Conservation (phyloP, 2,888 invertebrate genomes). For the Macrosiphum euphorbiae region DNA sequence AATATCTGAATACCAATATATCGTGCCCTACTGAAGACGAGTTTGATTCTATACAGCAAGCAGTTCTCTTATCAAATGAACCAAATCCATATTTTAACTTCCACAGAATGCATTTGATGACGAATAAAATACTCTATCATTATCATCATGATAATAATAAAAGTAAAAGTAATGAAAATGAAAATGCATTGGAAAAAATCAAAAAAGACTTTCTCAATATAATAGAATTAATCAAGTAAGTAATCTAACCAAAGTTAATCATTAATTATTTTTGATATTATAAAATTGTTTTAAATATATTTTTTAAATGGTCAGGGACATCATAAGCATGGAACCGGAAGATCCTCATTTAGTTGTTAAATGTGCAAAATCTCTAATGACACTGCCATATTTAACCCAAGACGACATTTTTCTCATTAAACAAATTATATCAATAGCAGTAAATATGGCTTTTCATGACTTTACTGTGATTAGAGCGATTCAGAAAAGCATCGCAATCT, state of each 20-base stretch:
- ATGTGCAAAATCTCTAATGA: slow-evolving; percentile 43
- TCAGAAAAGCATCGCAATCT: background rate
- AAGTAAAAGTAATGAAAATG: background rate
- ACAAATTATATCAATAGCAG: slow-evolving; percentile 46
- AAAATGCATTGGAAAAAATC: background rate
- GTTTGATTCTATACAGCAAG: slow-evolving; percentile 50
- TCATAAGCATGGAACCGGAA: slow-evolving; percentile 25
- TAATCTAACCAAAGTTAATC: background rate
- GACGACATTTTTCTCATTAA: slow-evolving; percentile 7
- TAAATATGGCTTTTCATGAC: slow-evolving; percentile 25
- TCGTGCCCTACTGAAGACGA: slow-evolving; percentile 44
- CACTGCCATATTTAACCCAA: slow-evolving; percentile 14
- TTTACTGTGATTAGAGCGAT: slow-evolving; percentile 31
- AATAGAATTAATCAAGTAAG: slow-evolving; percentile 38
- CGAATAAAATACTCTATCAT: slow-evolving; percentile 43
- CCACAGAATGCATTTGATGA: slow-evolving; percentile 39
- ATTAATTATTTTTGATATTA: background rate
- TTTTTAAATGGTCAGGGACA: background rate
- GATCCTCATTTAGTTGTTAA: slow-evolving; percentile 52
- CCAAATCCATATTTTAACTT: slow-evolving; percentile 45
- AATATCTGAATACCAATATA: slow-evolving; percentile 6
- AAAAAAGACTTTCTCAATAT: slow-evolving; percentile 23
- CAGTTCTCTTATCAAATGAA: slow-evolving; percentile 18
- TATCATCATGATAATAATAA: background rate
- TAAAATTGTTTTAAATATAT: background rate